Conservation (phyloP, 2,888 invertebrate species). For the Heteropelma amictum region DNA sequence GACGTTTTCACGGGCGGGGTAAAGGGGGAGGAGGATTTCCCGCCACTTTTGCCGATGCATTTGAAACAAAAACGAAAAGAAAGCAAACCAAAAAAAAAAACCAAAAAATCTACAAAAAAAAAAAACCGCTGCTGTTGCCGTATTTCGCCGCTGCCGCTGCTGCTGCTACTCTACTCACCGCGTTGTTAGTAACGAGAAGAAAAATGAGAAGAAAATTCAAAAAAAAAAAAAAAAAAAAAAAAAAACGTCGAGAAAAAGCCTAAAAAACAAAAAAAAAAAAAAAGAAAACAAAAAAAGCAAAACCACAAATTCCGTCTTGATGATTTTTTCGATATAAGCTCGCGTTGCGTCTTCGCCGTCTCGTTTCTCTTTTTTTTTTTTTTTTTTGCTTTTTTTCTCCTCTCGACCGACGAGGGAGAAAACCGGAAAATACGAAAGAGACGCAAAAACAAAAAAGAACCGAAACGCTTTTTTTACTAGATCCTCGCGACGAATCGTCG, state of each 20-base stretch:
- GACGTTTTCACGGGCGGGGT: conserved; percentile 3
- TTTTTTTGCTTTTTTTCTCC: conserved; percentile 58
- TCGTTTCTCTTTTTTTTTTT: too few relatives aligned
- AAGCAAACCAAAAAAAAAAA: conserved; percentile 13
- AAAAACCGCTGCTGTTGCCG: conserved; percentile 23
- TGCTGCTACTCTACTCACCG: conserved; percentile 36
- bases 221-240: conserved; percentile 11
- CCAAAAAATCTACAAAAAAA: too few relatives aligned
- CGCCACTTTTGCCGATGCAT: conserved; percentile 61
- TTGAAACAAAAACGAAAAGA: conserved; percentile 2
- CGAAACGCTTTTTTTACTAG: conserved; percentile 60
- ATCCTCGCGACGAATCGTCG: conserved; percentile 57
- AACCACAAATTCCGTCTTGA: conserved; percentile 56
- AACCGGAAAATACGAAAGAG: conserved; percentile 3
- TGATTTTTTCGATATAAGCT: conserved; percentile 51
- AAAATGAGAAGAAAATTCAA: conserved; percentile 5
- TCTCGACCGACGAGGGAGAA: conserved; percentile 46
- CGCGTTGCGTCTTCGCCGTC: conserved; percentile 54
- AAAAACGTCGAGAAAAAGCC: not conserved
- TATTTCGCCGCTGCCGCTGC: conserved; percentile 10
- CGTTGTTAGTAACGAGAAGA: conserved; percentile 30
- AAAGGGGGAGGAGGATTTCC: conserved; percentile 16
- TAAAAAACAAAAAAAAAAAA: conserved; percentile 7
- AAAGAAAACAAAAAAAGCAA: conserved; percentile 7
- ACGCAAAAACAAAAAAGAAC: conserved; percentile 18